A percentile compares a stretch with the other conserved stretches of the same genome.
Evolutionary conservation across 2,888 invertebrate genomes (phyloP).

Genomic region (Rhopalosiphum nymphaeae): DNA sequence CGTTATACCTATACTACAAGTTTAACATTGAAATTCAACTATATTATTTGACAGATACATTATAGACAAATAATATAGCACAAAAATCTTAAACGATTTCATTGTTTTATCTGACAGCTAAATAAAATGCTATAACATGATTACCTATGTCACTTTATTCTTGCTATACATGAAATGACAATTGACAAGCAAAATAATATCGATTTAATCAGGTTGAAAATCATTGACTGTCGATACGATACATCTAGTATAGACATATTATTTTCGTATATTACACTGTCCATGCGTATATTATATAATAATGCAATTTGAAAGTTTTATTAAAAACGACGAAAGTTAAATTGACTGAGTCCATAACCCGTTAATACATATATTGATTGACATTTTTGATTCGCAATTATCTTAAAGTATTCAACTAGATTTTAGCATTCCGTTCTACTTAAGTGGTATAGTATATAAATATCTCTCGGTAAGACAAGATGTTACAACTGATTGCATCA

Average conservation of each 20-base stretch:
- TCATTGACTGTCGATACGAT: not conserved
- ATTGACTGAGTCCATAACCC: not conserved
- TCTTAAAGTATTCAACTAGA: not conserved
- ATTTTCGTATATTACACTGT: not conserved
- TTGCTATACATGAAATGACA: not conserved
- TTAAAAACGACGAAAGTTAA: not conserved
- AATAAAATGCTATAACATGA: not conserved
- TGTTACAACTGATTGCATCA: not conserved
- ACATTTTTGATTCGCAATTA: not conserved
- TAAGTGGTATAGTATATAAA: not conserved
- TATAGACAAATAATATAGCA: not conserved
- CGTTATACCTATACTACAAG: not conserved
- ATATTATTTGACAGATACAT: not conserved
- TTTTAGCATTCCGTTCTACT: not conserved
- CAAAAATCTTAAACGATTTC: conserved; percentile 18
- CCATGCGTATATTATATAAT: not conserved
- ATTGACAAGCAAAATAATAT: conserved; percentile 10
- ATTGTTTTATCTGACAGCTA: conserved; percentile 27
- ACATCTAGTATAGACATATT: not conserved
- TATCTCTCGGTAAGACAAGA: not conserved
- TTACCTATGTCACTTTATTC: not conserved
- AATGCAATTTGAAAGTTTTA: not conserved
- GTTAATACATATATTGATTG: not conserved
- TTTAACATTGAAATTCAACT: not conserved
- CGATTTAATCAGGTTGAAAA: not conserved